These are phyloP conservation scores for Lithosia quadra DNA, from an alignment of 2,888 invertebrate genomes.

Conservation along the genomic window DNA sequence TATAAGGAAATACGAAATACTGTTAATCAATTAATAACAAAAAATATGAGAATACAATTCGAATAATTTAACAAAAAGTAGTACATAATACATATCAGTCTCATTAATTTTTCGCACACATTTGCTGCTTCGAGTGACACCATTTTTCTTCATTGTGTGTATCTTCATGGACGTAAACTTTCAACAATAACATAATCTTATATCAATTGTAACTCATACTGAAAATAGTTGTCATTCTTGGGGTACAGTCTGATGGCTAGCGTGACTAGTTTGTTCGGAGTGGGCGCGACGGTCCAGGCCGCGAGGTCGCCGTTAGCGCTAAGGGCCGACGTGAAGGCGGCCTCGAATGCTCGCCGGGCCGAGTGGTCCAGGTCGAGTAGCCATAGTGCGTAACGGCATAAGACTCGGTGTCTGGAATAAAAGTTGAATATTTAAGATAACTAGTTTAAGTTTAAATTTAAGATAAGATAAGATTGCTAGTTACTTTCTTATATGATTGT, in stretches of 20 bases:
- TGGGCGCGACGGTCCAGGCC: slow-evolving; percentile 58
- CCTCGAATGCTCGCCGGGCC: slow-evolving; percentile 58
- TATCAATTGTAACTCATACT: slow-evolving; percentile 53
- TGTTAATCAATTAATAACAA: neutral
- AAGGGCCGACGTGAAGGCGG: slow-evolving; percentile 52
- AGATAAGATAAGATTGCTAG: too few species aligned
- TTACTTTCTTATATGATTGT: too few species aligned
- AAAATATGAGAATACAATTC: neutral
- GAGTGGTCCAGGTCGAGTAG: slow-evolving; percentile 54
- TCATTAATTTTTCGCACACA: neutral
- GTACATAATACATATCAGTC: neutral
- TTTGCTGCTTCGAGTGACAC: neutral
- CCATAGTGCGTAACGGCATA: slow-evolving; percentile 71
- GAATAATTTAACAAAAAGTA: too few species aligned
- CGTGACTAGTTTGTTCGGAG: slow-evolving; percentile 54
- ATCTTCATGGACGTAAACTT: too few species aligned
- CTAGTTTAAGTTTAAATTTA: too few species aligned
- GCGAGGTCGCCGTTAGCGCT: slow-evolving; percentile 56
- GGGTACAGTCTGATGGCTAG: slow-evolving; percentile 68
- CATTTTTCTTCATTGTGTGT: too few species aligned
- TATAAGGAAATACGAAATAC: neutral
- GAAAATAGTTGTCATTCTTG: slow-evolving; percentile 61
- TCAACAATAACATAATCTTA: neutral
- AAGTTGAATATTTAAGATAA: too few species aligned
- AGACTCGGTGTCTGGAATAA: slow-evolving; percentile 68